A percentile compares a stretch with the other conserved stretches of the same genome.
Evolutionary conservation across 2,888 invertebrate species (phyloP).

Genomic region (Trachelus iudaicus): DNA sequence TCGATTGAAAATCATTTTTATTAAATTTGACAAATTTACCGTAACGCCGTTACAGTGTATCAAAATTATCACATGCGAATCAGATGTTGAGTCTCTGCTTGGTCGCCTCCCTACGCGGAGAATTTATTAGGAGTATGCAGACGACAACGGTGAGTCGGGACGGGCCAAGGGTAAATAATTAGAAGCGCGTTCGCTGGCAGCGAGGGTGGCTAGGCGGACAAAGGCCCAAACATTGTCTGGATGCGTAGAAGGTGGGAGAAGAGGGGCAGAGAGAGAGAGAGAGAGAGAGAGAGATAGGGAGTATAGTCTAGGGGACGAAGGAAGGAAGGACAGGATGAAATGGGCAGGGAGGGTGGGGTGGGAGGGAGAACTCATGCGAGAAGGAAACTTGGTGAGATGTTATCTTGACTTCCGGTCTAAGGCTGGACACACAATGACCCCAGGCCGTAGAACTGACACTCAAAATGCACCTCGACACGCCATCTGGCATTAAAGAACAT

Average conservation of each 20-base stretch:
- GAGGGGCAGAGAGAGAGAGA: constrained; percentile 3
- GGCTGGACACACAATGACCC: background rate
- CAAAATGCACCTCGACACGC: constrained; percentile 11
- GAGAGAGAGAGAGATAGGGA: constrained; percentile 16
- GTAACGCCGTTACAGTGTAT: background rate
- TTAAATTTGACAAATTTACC: background rate
- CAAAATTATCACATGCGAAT: constrained; percentile 16
- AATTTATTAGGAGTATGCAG: constrained; percentile 49
- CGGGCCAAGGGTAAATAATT: constrained; percentile 44
- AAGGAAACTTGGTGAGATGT: constrained; percentile 15
- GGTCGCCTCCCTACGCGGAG: constrained; percentile 24
- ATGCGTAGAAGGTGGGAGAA: constrained; percentile 10
- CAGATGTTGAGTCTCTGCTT: constrained; percentile 10
- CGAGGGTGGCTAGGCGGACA: constrained; percentile 32
- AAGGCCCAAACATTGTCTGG: constrained; percentile 30
- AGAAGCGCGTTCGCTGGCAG: constrained; percentile 23
- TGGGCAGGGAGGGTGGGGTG: constrained; percentile 2
- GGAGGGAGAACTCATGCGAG: constrained; percentile 15
- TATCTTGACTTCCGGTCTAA: constrained; percentile 18
- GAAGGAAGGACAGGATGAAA: constrained; percentile 1
- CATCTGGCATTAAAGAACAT: constrained; percentile 12
- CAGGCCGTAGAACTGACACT: constrained; percentile 4
- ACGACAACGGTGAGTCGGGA: constrained; percentile 38
- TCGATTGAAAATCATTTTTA: background rate
- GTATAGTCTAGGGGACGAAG: background rate